Base-by-base conservation (phyloP, 2,888 invertebrate genomes). In the Dynastes grantii region DNA sequence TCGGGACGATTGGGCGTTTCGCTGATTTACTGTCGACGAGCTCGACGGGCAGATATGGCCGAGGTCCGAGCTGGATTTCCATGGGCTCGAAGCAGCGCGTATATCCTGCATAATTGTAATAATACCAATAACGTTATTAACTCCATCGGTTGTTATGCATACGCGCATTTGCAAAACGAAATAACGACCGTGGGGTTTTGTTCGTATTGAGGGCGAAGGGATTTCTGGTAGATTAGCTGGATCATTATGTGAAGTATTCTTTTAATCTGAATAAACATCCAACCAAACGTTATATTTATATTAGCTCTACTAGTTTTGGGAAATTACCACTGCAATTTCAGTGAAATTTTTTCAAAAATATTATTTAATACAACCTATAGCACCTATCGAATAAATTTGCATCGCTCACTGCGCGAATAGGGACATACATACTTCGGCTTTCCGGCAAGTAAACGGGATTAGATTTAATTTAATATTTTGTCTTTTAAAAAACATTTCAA, bases 21-120 rank as follows among this genome's bases (percentile, higher is more conserved):
- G 58, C 40, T 73, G 73, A 73, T 73, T 73, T 73, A 73, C 58
- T 40, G 58, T 61, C 22, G 22, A 16, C 73, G 61, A 40, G 27
- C 16, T 16, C 27, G 13, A 8, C 45, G 11, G n/a, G 2, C 68
- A 27, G 61, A 61, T 61, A 61, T 13, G 11, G 27, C 22, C 61
- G 27, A 22, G 68, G 3, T 68, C 11, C 29, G 16, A 16, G 40
- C n/a, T 37, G 68, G 68, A 22, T 68, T 68, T 49, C 1, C 40
- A 49, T 45, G 45, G 13, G 22, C 9, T 53, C 0, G 16, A 40
- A 22, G 16, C 40, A 8, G 40, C 67, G 16, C 61, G 27, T 22
- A 61, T 6, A 16, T 53, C 53, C 29, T 29, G n/a, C 37, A n/a
- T 67, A 16, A 67, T 67, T 67, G 45, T 67, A 45, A 67, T 67